phyloP scores from a whole-genome alignment of 1,140 invertebrate species.

The Eufriesea mexicana region DNA sequence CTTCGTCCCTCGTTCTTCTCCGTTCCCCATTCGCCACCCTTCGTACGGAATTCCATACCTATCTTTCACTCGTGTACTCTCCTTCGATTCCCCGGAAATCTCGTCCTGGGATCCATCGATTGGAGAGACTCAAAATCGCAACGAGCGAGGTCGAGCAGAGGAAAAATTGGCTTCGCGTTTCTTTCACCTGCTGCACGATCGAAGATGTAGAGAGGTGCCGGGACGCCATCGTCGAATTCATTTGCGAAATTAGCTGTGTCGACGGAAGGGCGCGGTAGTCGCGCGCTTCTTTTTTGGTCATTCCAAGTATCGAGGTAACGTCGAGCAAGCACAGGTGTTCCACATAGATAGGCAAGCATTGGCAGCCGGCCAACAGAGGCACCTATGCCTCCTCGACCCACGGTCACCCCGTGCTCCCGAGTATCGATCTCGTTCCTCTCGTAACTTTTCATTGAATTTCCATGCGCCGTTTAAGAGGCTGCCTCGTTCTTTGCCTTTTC shows the following conservation, averaged over 20 bases:
- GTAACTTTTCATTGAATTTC: constrained; percentile 80
- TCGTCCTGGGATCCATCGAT: too few species aligned
- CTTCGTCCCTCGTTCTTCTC: too few species aligned
- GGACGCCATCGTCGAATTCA: constrained; percentile 15
- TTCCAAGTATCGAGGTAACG: constrained; percentile 67
- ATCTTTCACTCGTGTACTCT: not conserved
- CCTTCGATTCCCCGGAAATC: not conserved
- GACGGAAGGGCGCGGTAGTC: not conserved
- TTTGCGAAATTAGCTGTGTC: constrained; percentile 35
- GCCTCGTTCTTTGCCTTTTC: constrained; percentile 33
- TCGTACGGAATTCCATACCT: not conserved
- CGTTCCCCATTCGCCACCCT: not conserved
- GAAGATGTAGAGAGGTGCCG: not conserved
- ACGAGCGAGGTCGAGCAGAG: too few species aligned
- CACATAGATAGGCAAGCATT: constrained; percentile 81
- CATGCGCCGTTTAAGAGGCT: constrained; percentile 72
- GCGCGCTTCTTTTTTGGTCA: constrained; percentile 31
- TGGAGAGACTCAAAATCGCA: not conserved
- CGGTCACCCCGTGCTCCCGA: constrained; percentile 44
- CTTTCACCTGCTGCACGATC: not conserved
- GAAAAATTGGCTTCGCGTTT: too few species aligned
- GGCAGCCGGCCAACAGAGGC: constrained; percentile 81
- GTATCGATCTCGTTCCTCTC: constrained; percentile 77
- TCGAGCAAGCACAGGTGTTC: constrained; percentile 80
- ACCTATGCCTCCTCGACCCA: constrained; percentile 68